A percentile compares a stretch with the other conserved stretches of the same genome.
Conservation (phyloP, 2,113 vertebrate species). For the Macquaria ambigua region DNA sequence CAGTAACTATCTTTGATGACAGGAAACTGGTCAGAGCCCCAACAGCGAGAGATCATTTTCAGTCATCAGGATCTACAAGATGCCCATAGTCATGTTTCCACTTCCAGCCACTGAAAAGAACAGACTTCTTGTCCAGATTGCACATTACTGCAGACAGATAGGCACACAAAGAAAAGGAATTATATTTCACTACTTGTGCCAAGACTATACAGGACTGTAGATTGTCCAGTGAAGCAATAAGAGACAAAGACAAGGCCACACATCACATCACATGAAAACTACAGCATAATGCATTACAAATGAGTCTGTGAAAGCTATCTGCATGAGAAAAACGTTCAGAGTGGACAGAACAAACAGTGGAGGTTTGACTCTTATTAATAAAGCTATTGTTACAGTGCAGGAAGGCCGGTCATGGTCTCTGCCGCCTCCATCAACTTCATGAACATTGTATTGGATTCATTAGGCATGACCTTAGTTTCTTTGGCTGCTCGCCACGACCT, state of each 20-base stretch:
- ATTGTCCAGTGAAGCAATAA: slow-evolving; percentile 9
- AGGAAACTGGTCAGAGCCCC: not conserved
- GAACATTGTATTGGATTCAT: slow-evolving; percentile 49
- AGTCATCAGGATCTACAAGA: slow-evolving; percentile 10
- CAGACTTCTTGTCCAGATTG: not conserved
- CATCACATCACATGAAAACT: slow-evolving; percentile 14
- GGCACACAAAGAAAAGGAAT: not conserved
- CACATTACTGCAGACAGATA: slow-evolving; percentile 10
- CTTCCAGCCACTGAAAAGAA: slow-evolving; percentile 2
- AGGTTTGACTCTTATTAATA: slow-evolving; percentile 45
- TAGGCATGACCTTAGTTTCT: slow-evolving; percentile 47
- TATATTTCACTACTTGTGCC: not conserved
- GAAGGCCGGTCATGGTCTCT: slow-evolving; percentile 33
- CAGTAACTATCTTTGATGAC: not conserved
- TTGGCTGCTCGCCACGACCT: slow-evolving; percentile 56
- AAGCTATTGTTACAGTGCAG: slow-evolving; percentile 48
- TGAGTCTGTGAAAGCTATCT: slow-evolving; percentile 31
- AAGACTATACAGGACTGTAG: not conserved
- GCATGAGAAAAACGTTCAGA: slow-evolving; percentile 13
- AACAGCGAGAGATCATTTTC: slow-evolving; percentile 1
- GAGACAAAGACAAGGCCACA: slow-evolving; percentile 18
- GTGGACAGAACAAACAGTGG: slow-evolving; percentile 5
- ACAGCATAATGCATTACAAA: slow-evolving; percentile 22
- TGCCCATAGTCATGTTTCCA: not conserved
- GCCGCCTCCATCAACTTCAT: slow-evolving; percentile 25